These are phyloP conservation scores for Aphidius ervi DNA, from an alignment of 1,140 invertebrate genomes.

Conservation along the genomic window DNA sequence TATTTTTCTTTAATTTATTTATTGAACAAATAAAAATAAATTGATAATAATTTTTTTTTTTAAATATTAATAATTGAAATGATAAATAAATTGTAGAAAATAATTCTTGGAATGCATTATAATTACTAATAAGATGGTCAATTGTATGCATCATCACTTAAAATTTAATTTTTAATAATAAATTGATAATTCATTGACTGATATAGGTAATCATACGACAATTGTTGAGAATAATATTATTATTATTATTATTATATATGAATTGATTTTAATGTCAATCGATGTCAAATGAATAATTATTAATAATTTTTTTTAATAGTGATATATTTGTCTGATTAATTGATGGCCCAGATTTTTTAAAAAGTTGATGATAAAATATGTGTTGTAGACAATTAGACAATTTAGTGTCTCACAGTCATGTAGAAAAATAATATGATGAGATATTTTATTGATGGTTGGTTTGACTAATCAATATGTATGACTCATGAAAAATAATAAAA, in stretches of 20 bases:
- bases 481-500: conserved; percentile 21
- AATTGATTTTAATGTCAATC: conserved; percentile 52
- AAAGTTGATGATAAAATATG: too few relatives aligned
- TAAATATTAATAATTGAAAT: too few relatives aligned
- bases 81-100: too few relatives aligned
- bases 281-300: conserved; percentile 51
- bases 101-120: too few relatives aligned
- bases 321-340: conserved; percentile 32
- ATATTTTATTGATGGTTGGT: neutral
- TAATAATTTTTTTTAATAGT: conserved; percentile 43
- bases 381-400: too few relatives aligned
- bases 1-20: too few relatives aligned
- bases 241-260: conserved; percentile 48
- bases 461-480: conserved; percentile 3
- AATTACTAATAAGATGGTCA: too few relatives aligned
- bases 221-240: conserved; percentile 51
- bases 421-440: conserved; percentile 24
- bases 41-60: too few relatives aligned
- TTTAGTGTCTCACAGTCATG: too few relatives aligned
- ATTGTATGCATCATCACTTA: too few relatives aligned
- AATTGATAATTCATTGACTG: conserved; percentile 46
- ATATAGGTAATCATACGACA: conserved; percentile 31
- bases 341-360: conserved; percentile 36
- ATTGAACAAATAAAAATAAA: too few relatives aligned
- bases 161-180: conserved; percentile 2